Percentiles rank a stretch among this genome's conserved stretches.
phyloP scores from a whole-genome alignment of 2,113 vertebrate species.

The Neotoma lepida region DNA sequence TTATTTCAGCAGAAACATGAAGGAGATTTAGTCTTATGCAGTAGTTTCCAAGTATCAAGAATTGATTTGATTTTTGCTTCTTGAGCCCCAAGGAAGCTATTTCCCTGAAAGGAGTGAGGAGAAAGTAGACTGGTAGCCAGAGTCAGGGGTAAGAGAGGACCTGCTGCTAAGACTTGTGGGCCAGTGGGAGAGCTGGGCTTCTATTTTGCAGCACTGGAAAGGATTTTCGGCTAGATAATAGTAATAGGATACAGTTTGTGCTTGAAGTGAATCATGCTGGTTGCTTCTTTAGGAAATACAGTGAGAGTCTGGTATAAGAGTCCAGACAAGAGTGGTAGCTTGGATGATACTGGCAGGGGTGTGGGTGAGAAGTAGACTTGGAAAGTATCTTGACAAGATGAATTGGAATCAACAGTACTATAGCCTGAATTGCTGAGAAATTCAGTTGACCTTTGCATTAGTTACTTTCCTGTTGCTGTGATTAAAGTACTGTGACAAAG shows the following conservation, averaged over 20 bases:
- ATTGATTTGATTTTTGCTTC: background rate
- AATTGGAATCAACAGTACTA: background rate
- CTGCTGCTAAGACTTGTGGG: background rate
- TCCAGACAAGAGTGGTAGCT: background rate
- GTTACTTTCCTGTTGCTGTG: background rate
- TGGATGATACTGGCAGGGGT: background rate
- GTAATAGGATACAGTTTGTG: background rate
- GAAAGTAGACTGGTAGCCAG: background rate
- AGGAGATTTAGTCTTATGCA: slow-evolving; percentile 8
- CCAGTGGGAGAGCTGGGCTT: background rate
- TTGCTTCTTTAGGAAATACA: background rate
- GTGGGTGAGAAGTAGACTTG: slow-evolving; percentile 11
- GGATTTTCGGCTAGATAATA: background rate
- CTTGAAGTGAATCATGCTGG: background rate
- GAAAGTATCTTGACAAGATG: background rate
- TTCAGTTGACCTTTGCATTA: background rate
- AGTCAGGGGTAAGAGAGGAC: background rate
- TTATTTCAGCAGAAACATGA: slow-evolving; percentile 22
- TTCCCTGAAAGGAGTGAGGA: background rate
- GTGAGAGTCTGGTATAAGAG: background rate
- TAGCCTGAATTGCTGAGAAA: background rate
- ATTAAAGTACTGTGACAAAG: background rate
- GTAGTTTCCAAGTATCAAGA: background rate
- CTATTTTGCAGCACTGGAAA: slow-evolving; percentile 1
- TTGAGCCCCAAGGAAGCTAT: background rate